These are phyloP conservation scores for Maniola jurtina DNA, from an alignment of 1,140 invertebrate genomes.

Conservation along the genomic window DNA sequence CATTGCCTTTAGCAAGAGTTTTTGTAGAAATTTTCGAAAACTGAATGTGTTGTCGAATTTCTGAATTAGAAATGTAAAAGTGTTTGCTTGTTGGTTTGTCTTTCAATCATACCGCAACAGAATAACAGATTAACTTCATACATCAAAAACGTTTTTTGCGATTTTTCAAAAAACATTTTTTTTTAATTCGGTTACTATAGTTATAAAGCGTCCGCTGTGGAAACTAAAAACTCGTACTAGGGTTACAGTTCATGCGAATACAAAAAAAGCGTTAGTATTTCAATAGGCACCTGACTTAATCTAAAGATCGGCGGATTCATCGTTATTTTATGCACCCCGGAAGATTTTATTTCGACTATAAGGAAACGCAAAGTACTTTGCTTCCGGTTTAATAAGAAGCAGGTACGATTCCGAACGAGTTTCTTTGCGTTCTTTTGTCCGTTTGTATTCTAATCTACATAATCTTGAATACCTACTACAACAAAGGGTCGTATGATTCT, in stretches of 20 bases:
- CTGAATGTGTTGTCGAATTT: no score
- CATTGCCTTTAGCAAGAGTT: no score
- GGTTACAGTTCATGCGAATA: constrained; percentile 23
- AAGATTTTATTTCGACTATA: constrained; percentile 43
- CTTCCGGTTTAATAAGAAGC: constrained; percentile 54
- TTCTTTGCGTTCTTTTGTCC: not conserved
- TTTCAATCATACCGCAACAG: no score
- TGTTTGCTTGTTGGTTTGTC: no score
- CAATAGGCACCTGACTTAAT: constrained; percentile 35
- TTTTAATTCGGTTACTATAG: no score
- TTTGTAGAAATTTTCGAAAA: no score
- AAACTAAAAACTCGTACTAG: constrained; percentile 21
- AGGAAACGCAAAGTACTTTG: constrained; percentile 42
- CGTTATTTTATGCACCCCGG: constrained; percentile 64
- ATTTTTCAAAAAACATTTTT: no score
- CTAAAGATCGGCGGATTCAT: constrained; percentile 39
- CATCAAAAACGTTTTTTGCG: no score
- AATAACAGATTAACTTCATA: no score
- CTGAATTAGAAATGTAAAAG: no score
- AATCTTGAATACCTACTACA: not conserved
- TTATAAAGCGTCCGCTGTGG: no score
- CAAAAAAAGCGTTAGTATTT: constrained; percentile 29
- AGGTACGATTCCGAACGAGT: constrained; percentile 13
- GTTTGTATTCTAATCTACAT: constrained; percentile 5
- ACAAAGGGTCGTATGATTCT: no score